phyloP scores from a whole-genome alignment of 1,140 invertebrate genomes.

The Halictus rubicundus region DNA sequence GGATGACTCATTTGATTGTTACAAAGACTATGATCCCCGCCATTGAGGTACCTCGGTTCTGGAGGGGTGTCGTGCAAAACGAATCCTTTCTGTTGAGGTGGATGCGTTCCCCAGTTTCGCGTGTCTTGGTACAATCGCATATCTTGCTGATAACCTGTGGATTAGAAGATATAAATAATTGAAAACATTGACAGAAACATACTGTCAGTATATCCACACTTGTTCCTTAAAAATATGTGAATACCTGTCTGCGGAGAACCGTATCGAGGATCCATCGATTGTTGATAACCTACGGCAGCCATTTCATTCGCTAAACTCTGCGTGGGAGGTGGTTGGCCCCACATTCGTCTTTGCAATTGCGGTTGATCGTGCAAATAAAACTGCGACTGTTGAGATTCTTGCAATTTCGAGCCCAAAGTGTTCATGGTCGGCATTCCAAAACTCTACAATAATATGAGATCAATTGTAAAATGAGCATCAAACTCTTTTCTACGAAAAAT shows the following conservation, averaged over 20 bases:
- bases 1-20: conserved; percentile 79
- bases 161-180: background rate
- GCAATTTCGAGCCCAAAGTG: conserved; percentile 78
- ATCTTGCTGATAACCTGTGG: conserved; percentile 76
- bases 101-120: conserved; percentile 74
- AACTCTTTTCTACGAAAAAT: background rate
- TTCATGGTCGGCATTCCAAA: conserved; percentile 72
- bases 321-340: conserved; percentile 85
- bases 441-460: conserved; percentile 57
- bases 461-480: background rate
- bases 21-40: conserved; percentile 78
- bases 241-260: conserved; percentile 64
- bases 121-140: conserved; percentile 77
- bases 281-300: conserved; percentile 75
- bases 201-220: no score
- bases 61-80: conserved; percentile 76
- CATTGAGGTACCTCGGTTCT: conserved; percentile 79
- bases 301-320: conserved; percentile 78
- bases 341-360: conserved; percentile 85
- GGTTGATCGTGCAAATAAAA: conserved; percentile 89
- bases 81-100: conserved; percentile 76
- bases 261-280: conserved; percentile 73
- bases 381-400: conserved; percentile 81
- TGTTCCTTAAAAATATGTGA: no score
- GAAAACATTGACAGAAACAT: no score